Evolutionary conservation across 2,113 vertebrate species (phyloP), one percentile per base, ranked within the genome.

Genomic region (Pseudorhombus dupliciocellatus): DNA sequence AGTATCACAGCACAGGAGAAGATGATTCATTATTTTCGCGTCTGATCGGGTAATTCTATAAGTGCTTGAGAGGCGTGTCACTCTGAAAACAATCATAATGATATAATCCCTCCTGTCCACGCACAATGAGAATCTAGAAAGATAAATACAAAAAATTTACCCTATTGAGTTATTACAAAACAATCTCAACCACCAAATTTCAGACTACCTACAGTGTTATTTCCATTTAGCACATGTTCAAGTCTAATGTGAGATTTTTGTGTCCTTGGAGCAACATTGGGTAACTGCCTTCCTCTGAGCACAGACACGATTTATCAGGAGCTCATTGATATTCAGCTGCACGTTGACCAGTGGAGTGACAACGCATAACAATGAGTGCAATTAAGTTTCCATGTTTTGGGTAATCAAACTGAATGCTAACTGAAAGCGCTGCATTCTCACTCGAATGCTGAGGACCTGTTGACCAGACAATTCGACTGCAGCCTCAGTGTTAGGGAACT

Each of bases 351-450:
- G 71, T 79, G 84, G 87, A 90, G 84, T 90, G 86, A 89, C 86
- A 79, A 82, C 50, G 80, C 89, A 91, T 92, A 88, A 86, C 87
- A 91, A 93, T 85, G 84, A 90, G 74, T 60, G 55, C 81, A 88
- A 89, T 89, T 88, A 86, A 75, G 73, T 70, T 70, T 54, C 73
- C 54, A 46, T 84, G 79, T 86, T 91, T 85, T 86, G n/a, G 6
- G 76, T 85, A 89, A 91, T 91, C 88, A 86, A 81, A 78, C 42
- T 75, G 75, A 86, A 88, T 74, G 73, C 81, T 77, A 56, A 53
- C 56, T 80, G 73, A 86, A 84, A 72, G 58, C 51, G 42, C 34
- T 67, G 72, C 75, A 53, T 65, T 77, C 77, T 86, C 66, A 58
- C 52, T 81, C 53, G 65, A 87, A 87, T 87, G 62, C 70, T 80